Conservation (phyloP, 2,797 vertebrate species). For the Acipenser ruthenus region DNA sequence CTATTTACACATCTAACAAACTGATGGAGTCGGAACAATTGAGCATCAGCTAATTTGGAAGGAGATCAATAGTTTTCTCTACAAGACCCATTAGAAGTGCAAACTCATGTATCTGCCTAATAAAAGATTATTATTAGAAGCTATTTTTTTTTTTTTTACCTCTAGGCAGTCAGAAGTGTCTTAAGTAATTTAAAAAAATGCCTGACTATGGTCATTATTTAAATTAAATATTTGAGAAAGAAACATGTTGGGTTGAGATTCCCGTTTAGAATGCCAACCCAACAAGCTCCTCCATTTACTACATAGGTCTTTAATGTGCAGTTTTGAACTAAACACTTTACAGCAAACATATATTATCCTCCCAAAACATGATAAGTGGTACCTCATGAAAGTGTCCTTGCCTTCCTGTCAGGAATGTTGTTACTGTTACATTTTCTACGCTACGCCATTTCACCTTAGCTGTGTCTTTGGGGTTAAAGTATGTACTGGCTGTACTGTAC, state of each 20-base stretch:
- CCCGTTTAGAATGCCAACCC: too few species aligned
- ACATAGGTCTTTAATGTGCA: too few species aligned
- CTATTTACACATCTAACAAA: neutral
- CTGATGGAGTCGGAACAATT: neutral
- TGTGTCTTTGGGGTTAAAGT: too few species aligned
- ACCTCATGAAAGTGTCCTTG: too few species aligned
- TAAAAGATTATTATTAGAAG: conserved; percentile 29
- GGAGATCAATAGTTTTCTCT: conserved; percentile 42
- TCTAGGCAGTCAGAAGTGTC: neutral
- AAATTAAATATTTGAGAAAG: conserved; percentile 2
- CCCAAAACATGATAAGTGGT: too few species aligned
- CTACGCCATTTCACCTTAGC: too few species aligned
- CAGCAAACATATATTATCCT: too few species aligned
- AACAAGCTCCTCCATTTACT: too few species aligned
- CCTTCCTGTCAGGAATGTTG: too few species aligned
- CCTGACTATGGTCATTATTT: neutral
- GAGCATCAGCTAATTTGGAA: neutral
- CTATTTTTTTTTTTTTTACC: conserved; percentile 9
- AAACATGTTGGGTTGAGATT: neutral
- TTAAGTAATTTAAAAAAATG: conserved; percentile 3
- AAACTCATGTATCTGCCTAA: conserved; percentile 22
- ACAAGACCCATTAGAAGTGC: conserved; percentile 37
- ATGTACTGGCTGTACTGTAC: too few species aligned
- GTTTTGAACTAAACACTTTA: too few species aligned
- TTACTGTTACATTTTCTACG: too few species aligned